These are phyloP conservation scores for Diabrotica balteata DNA, from an alignment of 2,888 invertebrate species.

Conservation along the genomic window DNA sequence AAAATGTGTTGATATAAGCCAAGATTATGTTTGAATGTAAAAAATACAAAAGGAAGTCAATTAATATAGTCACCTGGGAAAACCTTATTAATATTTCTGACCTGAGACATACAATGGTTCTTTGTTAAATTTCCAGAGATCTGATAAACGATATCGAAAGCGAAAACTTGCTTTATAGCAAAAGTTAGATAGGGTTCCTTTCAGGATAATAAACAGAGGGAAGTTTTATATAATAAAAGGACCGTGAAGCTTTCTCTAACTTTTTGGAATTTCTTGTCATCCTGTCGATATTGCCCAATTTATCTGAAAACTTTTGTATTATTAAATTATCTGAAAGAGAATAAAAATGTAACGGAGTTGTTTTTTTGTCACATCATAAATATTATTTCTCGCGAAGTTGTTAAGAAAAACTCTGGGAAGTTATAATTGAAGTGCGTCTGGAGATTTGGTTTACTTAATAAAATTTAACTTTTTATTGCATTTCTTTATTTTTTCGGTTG, in stretches of 20 bases:
- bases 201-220: constrained; percentile 35
- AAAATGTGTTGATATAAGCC: too few species aligned
- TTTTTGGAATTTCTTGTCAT: constrained; percentile 32
- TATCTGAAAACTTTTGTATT: constrained; percentile 34
- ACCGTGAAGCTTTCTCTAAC: constrained; percentile 32
- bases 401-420: neutral
- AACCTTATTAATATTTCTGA: too few species aligned
- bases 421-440: constrained; percentile 6
- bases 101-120: neutral
- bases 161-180: constrained; percentile 37
- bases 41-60: too few species aligned
- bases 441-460: neutral
- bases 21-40: too few species aligned
- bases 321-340: constrained; percentile 28
- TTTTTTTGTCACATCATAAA: constrained; percentile 16
- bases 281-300: constrained; percentile 36
- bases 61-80: too few species aligned
- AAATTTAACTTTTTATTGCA: neutral
- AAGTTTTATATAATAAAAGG: constrained; percentile 38
- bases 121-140: constrained; percentile 15
- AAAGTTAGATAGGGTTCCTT: constrained; percentile 37
- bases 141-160: constrained; percentile 32
- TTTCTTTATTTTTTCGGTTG: neutral
- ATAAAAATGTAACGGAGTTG: constrained; percentile 30
- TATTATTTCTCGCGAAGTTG: constrained; percentile 3